phyloP scores from a whole-genome alignment of 64 coral and sea anemone species.

The Pocillopora verrucosa region DNA sequence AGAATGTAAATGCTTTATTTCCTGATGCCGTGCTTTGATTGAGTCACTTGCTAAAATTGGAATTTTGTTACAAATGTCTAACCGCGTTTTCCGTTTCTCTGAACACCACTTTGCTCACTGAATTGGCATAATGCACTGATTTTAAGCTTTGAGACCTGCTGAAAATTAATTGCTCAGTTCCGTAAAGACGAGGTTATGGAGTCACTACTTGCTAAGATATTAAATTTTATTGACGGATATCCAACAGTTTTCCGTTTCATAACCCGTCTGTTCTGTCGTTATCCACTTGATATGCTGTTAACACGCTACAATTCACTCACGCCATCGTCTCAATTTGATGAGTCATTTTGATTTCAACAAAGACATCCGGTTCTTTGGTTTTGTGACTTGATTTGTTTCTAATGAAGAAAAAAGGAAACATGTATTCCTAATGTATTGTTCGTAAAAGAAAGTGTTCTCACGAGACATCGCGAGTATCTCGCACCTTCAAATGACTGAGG shows the following conservation, averaged over 20 bases:
- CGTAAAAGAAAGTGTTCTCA: background rate
- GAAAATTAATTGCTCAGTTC: too few relatives aligned
- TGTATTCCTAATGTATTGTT: background rate
- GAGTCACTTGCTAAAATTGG: background rate
- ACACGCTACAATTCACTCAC: constrained; percentile 30
- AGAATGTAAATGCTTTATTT: background rate
- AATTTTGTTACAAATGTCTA: background rate
- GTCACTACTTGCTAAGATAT: too few relatives aligned
- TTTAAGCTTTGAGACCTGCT: too few relatives aligned
- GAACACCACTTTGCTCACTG: too few relatives aligned
- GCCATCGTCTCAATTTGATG: constrained; percentile 22
- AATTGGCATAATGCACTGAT: too few relatives aligned
- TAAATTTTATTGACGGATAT: background rate
- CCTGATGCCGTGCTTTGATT: background rate
- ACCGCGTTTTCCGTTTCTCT: too few relatives aligned
- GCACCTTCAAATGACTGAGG: background rate
- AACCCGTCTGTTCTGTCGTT: background rate
- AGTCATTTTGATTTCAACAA: background rate
- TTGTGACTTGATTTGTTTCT: background rate
- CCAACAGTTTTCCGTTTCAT: background rate
- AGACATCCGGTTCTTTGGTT: background rate
- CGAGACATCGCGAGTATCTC: background rate
- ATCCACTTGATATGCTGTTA: background rate
- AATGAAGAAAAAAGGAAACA: background rate
- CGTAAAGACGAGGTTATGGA: too few relatives aligned